A percentile compares a stretch with the other conserved stretches of the same genome.
Evolutionary conservation across 2,113 vertebrate species (phyloP).

Genomic region (Ranitomeya variabilis): DNA sequence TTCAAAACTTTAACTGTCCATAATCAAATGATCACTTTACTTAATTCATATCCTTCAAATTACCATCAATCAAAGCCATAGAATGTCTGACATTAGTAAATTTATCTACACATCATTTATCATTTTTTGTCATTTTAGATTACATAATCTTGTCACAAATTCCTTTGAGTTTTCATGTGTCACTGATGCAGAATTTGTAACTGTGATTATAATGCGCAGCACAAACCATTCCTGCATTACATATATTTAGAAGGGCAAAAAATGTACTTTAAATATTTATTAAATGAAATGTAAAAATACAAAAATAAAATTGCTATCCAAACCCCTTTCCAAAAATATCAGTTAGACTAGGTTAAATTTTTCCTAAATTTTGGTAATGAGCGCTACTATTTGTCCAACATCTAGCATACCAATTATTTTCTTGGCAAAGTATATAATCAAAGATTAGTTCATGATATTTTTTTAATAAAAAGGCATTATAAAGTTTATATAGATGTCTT

Average conservation of each 20-base stretch:
- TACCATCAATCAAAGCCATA: constrained; percentile 46
- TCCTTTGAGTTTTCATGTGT: constrained; percentile 41
- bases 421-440: no score
- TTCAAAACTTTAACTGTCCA: constrained; percentile 28
- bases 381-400: neutral
- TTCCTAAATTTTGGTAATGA: neutral
- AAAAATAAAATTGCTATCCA: neutral
- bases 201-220: constrained; percentile 23
- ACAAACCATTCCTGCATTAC: neutral
- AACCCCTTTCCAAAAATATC: neutral
- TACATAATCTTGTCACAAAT: constrained; percentile 52
- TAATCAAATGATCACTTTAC: constrained; percentile 49
- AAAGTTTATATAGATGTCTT: no score
- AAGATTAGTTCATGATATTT: no score
- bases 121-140: constrained; percentile 57
- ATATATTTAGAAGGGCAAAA: neutral
- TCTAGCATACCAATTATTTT: no score
- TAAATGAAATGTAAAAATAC: neutral
- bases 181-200: constrained; percentile 42
- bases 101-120: constrained; percentile 50
- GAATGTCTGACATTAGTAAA: constrained; percentile 47
- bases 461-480: no score
- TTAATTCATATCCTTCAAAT: constrained; percentile 46
- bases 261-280: neutral
- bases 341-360: neutral